Evolutionary conservation across 1,140 invertebrate species (phyloP), one percentile per base, ranked within the genome.

Genomic region (Ips typographus): DNA sequence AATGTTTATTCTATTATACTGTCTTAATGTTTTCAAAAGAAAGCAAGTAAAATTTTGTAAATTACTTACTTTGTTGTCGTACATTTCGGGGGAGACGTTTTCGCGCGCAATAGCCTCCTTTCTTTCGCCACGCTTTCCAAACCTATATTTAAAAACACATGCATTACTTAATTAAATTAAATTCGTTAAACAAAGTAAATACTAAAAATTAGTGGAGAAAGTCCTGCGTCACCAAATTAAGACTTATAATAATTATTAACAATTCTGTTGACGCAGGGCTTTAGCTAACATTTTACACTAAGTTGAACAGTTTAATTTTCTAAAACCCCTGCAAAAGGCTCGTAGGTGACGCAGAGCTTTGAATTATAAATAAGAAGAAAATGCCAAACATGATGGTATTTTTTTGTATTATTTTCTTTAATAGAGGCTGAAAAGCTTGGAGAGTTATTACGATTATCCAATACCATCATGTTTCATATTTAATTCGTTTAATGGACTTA

Each of bases 71-170:
- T 68, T 51, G 39, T 68, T 68, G 1, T 63, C 68, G 40, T 63
- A 70, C n/a, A 49, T 56, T 49, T 52, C 68, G 36, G 44, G 40
- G 5, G 59, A 7, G 22, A 59, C 43, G 40, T 62, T 68, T n/a
- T 7, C 55, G 49, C 66, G 44, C 22, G 40, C 2, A 5, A 8
- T 40, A 4, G 22, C 42, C 8, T 70, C 51, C 7, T 59, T 59
- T 2, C 52, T 49, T 53, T 68, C 66, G n/a, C 66, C 66, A 37
- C 68, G 68, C 51, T 70, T 70, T 6, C 68, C 68, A 41, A 70
- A 70, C 41, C 68, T 70, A 58, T 2, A 61, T 49, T 8, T 6
- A 53, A 64, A 55, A 22, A 22, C 22, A 22, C 22, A 22, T 22
- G 22, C 22, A 0, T 22, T 22, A 22, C 22, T 22, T 22, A 22